Evolutionary conservation across 2,797 vertebrate species (phyloP).

Genomic region (Tokudaia tokunoshimensis): DNA sequence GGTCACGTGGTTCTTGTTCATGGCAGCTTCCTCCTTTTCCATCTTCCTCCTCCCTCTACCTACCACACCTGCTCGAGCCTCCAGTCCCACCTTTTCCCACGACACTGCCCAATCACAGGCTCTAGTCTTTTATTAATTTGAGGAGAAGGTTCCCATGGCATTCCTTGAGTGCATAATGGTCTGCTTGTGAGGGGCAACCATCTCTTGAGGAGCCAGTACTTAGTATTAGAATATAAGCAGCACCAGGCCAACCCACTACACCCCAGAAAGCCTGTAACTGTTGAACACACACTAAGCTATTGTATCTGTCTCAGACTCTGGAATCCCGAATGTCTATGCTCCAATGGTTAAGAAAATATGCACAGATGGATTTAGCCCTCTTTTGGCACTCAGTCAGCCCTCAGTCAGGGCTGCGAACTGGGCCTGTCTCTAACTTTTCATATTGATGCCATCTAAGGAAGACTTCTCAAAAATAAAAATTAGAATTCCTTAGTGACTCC

Average conservation of each 20-base stretch:
- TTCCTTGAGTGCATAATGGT: background rate
- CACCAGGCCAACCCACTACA: background rate
- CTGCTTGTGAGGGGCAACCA: background rate
- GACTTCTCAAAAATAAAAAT: background rate
- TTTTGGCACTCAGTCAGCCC: background rate
- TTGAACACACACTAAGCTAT: background rate
- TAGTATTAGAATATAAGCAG: background rate
- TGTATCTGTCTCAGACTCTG: background rate
- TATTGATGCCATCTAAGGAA: background rate
- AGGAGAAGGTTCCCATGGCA: background rate
- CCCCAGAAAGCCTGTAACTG: background rate
- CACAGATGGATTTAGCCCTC: background rate
- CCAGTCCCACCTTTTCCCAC: background rate
- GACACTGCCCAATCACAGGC: background rate
- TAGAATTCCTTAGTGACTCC: background rate
- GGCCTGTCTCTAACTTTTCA: background rate
- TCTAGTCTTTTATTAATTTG: background rate
- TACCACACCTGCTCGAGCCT: background rate
- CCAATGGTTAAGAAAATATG: background rate
- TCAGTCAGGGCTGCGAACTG: background rate
- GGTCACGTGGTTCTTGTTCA: background rate
- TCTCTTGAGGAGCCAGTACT: background rate
- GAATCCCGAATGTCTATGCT: background rate
- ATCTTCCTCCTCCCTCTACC: background rate
- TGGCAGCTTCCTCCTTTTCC: background rate